phyloP scores from a whole-genome alignment of 35 echinoderm and acorn worm genomes.

The Lytechinus variegatus region DNA sequence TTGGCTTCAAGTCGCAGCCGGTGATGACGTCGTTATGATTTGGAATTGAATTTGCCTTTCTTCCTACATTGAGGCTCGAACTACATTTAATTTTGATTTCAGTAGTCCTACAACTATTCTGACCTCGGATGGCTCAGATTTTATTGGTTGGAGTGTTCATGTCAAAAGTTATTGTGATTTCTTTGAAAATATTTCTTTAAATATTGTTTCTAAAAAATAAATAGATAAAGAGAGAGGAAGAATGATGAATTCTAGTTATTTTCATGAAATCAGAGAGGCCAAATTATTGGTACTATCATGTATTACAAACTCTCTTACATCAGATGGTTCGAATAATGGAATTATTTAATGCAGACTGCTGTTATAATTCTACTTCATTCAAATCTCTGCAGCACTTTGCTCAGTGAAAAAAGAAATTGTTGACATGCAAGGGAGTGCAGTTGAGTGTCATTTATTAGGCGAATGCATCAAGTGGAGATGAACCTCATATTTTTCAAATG shows the following conservation, averaged over 20 bases:
- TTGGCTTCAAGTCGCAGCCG: too few species aligned
- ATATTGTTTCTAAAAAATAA: too few species aligned
- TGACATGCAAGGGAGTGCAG: neutral
- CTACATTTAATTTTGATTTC: too few species aligned
- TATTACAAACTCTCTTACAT: neutral
- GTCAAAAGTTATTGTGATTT: too few species aligned
- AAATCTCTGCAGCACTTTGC: neutral
- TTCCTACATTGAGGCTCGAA: too few species aligned
- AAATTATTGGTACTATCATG: neutral
- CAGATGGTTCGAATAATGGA: neutral
- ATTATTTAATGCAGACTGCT: neutral
- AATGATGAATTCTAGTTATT: neutral
- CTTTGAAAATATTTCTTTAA: too few species aligned
- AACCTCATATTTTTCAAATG: constrained; percentile 3
- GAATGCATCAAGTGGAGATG: neutral
- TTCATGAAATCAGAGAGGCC: neutral
- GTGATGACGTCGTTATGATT: too few species aligned
- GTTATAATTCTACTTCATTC: neutral
- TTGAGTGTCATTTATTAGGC: neutral
- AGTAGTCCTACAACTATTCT: too few species aligned
- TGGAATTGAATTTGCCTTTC: too few species aligned
- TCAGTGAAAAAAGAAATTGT: neutral
- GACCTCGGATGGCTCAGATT: too few species aligned
- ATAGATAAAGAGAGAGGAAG: neutral
- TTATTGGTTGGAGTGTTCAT: too few species aligned